Conservation (phyloP, 2,888 invertebrate genomes). For the Conomelus anceps region DNA sequence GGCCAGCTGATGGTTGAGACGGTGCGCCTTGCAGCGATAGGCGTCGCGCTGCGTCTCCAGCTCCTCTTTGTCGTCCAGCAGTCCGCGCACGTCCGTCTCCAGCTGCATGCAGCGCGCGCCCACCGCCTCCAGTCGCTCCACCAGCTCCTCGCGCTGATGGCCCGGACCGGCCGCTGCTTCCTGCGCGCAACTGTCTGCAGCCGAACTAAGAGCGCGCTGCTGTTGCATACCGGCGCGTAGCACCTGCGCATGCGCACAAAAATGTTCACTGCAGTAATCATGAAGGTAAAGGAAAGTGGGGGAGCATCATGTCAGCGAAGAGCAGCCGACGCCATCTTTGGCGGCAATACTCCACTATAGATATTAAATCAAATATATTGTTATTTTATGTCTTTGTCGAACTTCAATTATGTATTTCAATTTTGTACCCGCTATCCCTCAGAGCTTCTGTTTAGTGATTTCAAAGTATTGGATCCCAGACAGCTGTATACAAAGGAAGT, state of each 20-base stretch:
- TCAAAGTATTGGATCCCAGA: too few species aligned
- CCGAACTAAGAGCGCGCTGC: conserved; percentile 19
- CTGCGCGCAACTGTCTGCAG: conserved; percentile 33
- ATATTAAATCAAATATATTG: too few species aligned
- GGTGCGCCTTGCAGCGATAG: conserved; percentile 73
- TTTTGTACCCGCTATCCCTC: too few species aligned
- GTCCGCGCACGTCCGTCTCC: conserved; percentile 65
- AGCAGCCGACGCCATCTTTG: too few species aligned
- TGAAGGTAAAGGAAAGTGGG: too few species aligned
- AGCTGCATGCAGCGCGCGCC: conserved; percentile 51
- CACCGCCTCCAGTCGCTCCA: conserved; percentile 39
- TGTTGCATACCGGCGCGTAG: conserved; percentile 40
- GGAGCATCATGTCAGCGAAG: too few species aligned
- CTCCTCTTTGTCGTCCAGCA: conserved; percentile 81
- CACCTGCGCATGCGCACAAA: conserved; percentile 38
- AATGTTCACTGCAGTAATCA: not conserved
- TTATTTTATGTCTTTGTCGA: too few species aligned
- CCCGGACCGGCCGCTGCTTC: conserved; percentile 43
- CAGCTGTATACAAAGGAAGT: too few species aligned
- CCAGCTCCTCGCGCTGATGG: conserved; percentile 60
- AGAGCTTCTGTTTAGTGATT: too few species aligned
- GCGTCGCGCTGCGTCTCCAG: conserved; percentile 71
- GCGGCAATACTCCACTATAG: too few species aligned
- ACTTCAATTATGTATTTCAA: too few species aligned
- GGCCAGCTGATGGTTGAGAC: conserved; percentile 72